Evolutionary conservation across 2,888 invertebrate species (phyloP).

Genomic region (Heliconius hortense): DNA sequence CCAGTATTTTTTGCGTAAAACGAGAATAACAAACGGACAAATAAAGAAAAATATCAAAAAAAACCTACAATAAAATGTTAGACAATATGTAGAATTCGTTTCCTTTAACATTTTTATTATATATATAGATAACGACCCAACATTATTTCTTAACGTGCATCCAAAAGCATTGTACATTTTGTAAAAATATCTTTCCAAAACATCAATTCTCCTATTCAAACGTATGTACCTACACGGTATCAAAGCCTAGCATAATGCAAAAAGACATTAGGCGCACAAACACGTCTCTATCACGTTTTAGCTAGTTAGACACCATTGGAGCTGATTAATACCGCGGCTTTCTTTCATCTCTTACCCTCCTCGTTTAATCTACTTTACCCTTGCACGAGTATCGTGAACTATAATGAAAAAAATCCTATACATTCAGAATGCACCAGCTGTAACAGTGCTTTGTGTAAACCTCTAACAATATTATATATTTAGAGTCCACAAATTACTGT

Average conservation of each 20-base stretch:
- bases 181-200: constrained; percentile 31
- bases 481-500: constrained; percentile 3
- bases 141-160: constrained; percentile 22
- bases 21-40: neutral
- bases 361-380: constrained; percentile 23
- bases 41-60: neutral
- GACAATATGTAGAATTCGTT: neutral
- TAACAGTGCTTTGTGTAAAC: neutral
- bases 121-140: neutral
- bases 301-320: constrained; percentile 30
- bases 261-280: constrained; percentile 39
- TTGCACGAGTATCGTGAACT: constrained; percentile 15
- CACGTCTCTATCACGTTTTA: constrained; percentile 33
- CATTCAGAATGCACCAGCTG: constrained; percentile 1
- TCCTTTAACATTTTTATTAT: too few species aligned
- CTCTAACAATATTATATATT: constrained; percentile 10
- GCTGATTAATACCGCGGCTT: constrained; percentile 40
- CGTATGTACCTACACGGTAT: constrained; percentile 4
- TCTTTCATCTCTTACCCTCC: constrained; percentile 36
- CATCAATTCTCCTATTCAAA: constrained; percentile 30
- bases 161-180: constrained; percentile 33
- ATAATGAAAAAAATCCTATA: constrained; percentile 7
- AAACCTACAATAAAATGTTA: neutral
- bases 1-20: neutral
- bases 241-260: constrained; percentile 36